phyloP scores from a whole-genome alignment of 2,888 invertebrate genomes.

The Azorinus chamasolen region DNA sequence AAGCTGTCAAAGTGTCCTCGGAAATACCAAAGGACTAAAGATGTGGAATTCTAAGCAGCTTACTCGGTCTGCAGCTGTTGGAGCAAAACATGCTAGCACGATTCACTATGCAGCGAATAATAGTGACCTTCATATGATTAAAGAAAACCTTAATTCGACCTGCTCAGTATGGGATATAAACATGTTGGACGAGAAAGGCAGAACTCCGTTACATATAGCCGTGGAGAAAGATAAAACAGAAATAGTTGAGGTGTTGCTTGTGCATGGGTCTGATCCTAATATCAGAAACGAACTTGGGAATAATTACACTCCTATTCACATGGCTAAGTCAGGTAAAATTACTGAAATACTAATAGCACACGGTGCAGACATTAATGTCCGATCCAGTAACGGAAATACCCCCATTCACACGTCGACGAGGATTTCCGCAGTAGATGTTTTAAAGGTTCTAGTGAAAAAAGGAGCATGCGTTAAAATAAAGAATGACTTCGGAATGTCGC shows the following conservation, averaged over 20 bases:
- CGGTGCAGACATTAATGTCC: slow-evolving; percentile 10
- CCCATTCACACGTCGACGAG: background rate
- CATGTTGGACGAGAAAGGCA: background rate
- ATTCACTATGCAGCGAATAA: slow-evolving; percentile 4
- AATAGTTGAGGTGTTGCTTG: slow-evolving; percentile 4
- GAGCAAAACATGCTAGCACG: background rate
- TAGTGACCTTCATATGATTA: background rate
- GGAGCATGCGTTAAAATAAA: slow-evolving; percentile 5
- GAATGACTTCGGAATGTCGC: slow-evolving; percentile 10
- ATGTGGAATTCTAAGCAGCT: too few species aligned
- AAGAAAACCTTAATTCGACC: background rate
- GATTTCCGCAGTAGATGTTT: too few species aligned
- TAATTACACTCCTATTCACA: slow-evolving; percentile 2
- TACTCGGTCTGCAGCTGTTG: too few species aligned
- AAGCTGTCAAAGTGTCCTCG: too few species aligned
- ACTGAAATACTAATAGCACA: background rate
- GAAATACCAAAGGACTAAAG: too few species aligned
- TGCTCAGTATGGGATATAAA: background rate
- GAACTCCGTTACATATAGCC: slow-evolving; percentile 9
- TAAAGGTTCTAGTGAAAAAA: background rate
- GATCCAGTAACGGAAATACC: background rate
- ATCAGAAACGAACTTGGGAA: background rate
- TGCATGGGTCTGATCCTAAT: slow-evolving; percentile 3
- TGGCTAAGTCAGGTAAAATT: background rate
- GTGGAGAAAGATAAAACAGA: background rate